Evolutionary conservation across 2,113 vertebrate species (phyloP), one percentile per base, ranked within the genome.

Genomic region (Hylia prasina): DNA sequence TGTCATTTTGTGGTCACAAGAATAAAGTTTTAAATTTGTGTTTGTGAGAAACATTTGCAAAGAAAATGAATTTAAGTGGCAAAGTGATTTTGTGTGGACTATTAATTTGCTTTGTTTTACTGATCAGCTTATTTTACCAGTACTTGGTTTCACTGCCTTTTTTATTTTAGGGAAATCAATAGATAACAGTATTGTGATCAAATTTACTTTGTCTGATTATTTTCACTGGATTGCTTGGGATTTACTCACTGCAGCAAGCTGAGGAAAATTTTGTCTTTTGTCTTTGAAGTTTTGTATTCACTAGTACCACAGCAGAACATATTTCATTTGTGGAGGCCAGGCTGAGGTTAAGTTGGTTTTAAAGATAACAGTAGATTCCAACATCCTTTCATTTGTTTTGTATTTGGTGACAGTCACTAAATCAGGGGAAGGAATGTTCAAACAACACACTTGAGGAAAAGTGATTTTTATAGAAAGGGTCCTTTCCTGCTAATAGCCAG

Each of bases 351-450:
- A 97, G 97, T 97, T 97, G 87, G 89, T 96, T 96, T 98, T 97
- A 92, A 95, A 98, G 98, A 98, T 97, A 98, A 98, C 96, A 97
- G 96, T 48, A 83, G 95, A 98, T 97, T 98, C 95, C 95, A 89
- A 73, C 13, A 77, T 96, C 97, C 95, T 97, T 97, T 91, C 91
- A 83, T 98, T 98, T 98, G 97, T 98, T 98, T 98, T 98, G 95
- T 93, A 86, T 98, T 98, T 96, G 96, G 85, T 97, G 98, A 97
- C 98, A 98, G 97, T 97, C 98, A 98, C 97, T 98, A 98, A 98
- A 98, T 98, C 98, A 98, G 92, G 81, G 93, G 95, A 98, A 98
- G 96, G 98, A 98, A 98, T 98, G 97, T 98, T 98, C 97, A 98
- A 98, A 98, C 98, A 98, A 97, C 97, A 96, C 97, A 98, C 96